Evolutionary conservation across 2,113 vertebrate species (phyloP).

Genomic region (Prionailurus viverrinus): DNA sequence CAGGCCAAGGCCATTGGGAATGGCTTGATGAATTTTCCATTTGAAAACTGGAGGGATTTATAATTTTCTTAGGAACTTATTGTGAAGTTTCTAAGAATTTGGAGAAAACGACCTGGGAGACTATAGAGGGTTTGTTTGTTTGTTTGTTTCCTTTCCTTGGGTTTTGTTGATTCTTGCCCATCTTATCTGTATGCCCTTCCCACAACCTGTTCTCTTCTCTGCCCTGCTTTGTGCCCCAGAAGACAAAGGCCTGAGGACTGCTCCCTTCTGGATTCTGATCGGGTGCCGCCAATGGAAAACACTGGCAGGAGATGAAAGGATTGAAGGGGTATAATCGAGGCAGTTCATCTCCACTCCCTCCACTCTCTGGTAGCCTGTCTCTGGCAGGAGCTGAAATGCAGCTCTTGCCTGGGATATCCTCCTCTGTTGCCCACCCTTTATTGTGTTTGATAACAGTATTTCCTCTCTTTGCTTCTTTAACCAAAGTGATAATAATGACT

Average conservation of each 20-base stretch:
- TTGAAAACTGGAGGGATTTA: not conserved
- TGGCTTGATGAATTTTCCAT: not conserved
- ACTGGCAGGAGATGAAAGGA: constrained; percentile 56
- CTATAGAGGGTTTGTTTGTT: not conserved
- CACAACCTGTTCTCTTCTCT: not conserved
- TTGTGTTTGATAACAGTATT: constrained; percentile 15
- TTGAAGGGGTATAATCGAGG: not conserved
- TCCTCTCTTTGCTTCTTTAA: constrained; percentile 34
- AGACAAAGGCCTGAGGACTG: not conserved
- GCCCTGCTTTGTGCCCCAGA: not conserved
- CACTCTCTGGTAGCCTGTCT: not conserved
- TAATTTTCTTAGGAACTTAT: not conserved
- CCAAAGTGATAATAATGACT: not conserved
- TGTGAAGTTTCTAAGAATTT: not conserved
- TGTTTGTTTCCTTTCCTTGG: not conserved
- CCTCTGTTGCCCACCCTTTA: not conserved
- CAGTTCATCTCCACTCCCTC: not conserved
- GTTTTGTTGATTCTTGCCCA: not conserved
- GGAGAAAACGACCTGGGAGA: not conserved
- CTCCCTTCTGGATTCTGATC: not conserved
- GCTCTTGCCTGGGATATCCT: not conserved
- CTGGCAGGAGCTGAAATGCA: not conserved
- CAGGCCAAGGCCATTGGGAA: not conserved
- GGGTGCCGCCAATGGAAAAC: not conserved
- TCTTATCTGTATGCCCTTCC: not conserved